Evolutionary conservation across 2,797 vertebrate species (phyloP).

Genomic region (Cottoperca gobio): DNA sequence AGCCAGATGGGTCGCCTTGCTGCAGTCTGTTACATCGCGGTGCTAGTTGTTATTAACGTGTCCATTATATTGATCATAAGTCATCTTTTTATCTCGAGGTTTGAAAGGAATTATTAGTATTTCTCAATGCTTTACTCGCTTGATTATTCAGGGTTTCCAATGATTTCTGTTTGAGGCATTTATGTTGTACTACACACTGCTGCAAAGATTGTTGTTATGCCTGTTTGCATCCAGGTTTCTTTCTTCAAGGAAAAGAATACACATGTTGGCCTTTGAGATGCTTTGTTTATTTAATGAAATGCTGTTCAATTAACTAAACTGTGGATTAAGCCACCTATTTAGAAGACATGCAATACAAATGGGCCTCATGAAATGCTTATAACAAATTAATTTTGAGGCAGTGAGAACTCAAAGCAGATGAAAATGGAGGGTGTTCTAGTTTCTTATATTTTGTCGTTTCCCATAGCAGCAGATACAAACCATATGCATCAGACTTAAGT

Average conservation of each 20-base stretch:
- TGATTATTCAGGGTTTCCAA: background rate
- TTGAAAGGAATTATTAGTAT: background rate
- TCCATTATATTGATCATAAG: background rate
- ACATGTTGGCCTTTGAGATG: background rate
- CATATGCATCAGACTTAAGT: slow-evolving; percentile 45
- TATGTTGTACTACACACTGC: background rate
- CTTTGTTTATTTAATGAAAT: background rate
- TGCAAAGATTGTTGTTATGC: background rate
- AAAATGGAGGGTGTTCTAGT: slow-evolving; percentile 27
- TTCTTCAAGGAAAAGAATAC: background rate
- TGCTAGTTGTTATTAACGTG: background rate
- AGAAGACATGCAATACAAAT: background rate
- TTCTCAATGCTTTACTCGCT: background rate
- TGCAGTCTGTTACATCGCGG: background rate
- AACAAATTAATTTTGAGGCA: slow-evolving; percentile 6
- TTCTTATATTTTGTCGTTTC: slow-evolving; percentile 39
- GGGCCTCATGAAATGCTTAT: background rate
- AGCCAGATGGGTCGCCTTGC: background rate
- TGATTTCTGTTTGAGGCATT: background rate
- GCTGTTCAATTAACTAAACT: background rate
- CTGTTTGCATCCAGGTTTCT: slow-evolving; percentile 3
- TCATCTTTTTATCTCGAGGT: background rate
- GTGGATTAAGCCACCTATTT: background rate
- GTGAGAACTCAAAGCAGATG: slow-evolving; percentile 16
- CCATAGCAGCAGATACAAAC: slow-evolving; percentile 43